These are phyloP conservation scores for Stylophora pistillata DNA, from an alignment of 64 coral and sea anemone species.

Conservation along the genomic window DNA sequence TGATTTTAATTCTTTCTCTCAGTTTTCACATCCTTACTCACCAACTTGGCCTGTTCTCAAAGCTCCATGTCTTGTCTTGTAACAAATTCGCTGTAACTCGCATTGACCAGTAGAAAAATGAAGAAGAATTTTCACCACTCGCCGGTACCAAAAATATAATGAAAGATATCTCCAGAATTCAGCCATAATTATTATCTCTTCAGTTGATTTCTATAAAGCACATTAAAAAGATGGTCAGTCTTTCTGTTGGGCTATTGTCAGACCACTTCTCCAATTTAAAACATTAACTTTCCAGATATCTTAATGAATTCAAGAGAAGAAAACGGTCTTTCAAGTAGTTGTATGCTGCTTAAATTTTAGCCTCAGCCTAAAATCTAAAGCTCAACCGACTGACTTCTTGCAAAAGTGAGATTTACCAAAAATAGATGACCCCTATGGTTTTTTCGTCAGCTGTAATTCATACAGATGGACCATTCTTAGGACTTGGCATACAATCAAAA, in stretches of 20 bases:
- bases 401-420: no score
- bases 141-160: conserved; percentile 93
- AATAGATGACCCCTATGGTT: no score
- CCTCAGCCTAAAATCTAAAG: no score
- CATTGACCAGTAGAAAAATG: conserved; percentile 84
- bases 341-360: no score
- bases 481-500: no score
- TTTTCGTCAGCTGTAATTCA: no score
- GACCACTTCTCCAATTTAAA: no score
- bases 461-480: no score
- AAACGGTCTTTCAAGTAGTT: no score
- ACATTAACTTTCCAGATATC: no score
- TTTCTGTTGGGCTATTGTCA: neutral
- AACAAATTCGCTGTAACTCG: conserved; percentile 91
- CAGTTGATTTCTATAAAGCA: conserved; percentile 21
- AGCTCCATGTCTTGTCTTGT: conserved; percentile 84
- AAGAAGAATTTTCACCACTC: conserved; percentile 82
- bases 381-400: no score
- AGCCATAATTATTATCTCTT: conserved; percentile 64
- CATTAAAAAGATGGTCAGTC: neutral
- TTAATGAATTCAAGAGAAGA: no score
- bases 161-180: conserved; percentile 90
- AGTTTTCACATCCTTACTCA: conserved; percentile 4
- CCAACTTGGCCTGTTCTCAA: conserved; percentile 81
- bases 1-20: neutral